A percentile compares a stretch with the other conserved stretches of the same genome.
These are phyloP conservation scores for Montipora sp. DNA, from an alignment of 64 coral and sea anemone genomes.

Conservation along the genomic window DNA sequence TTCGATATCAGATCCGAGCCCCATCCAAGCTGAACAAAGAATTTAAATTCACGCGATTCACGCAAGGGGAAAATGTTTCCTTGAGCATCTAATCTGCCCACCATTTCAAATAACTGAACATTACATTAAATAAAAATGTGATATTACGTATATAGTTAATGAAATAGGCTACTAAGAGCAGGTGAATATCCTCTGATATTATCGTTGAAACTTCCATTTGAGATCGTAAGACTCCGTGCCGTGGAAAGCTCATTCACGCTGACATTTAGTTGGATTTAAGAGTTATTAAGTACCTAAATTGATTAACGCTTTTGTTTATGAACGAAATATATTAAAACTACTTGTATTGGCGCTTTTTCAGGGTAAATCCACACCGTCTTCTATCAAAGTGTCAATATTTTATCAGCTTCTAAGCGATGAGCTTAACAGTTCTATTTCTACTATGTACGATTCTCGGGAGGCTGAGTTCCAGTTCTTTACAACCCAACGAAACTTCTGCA, in stretches of 20 bases:
- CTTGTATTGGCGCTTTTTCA: background rate
- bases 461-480: background rate
- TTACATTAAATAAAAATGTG: too few relatives aligned
- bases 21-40: too few relatives aligned
- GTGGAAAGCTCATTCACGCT: background rate
- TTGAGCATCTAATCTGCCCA: too few relatives aligned
- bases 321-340: background rate
- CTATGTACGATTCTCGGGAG: conserved; percentile 18
- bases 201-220: background rate
- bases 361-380: background rate
- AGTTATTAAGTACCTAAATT: background rate
- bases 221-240: background rate
- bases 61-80: too few relatives aligned
- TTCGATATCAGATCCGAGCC: too few relatives aligned
- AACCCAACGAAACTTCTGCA: background rate
- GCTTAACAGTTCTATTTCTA: conserved; percentile 1
- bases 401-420: background rate
- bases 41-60: too few relatives aligned
- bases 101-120: too few relatives aligned
- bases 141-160: too few relatives aligned
- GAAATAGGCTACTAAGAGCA: background rate
- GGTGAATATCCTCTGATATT: background rate
- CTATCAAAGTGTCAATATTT: background rate
- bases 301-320: background rate
- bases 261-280: background rate